Evolutionary conservation across 2,113 vertebrate species (phyloP).

Genomic region (Cynopterus brachyotis): DNA sequence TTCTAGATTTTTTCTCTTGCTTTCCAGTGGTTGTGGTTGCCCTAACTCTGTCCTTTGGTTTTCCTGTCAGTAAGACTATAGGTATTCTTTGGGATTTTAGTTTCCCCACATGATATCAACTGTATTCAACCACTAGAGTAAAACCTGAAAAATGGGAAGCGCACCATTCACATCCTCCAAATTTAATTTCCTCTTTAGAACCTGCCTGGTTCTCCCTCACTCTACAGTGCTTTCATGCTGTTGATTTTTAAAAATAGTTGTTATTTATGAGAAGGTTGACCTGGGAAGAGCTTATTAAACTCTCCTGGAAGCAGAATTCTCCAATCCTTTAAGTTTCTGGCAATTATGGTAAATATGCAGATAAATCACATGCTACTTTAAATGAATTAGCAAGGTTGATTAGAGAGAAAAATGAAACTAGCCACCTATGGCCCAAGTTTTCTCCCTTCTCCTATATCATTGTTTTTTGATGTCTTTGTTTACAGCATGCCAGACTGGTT

Average conservation of each 20-base stretch:
- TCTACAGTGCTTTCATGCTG: neutral
- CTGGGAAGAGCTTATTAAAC: neutral
- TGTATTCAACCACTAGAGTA: neutral
- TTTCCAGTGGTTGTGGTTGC: neutral
- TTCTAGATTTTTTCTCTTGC: neutral
- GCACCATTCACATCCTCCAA: neutral
- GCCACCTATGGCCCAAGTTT: neutral
- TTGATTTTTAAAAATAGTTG: neutral
- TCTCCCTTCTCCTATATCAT: neutral
- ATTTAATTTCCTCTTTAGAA: neutral
- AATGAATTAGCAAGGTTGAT: neutral
- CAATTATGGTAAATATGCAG: neutral
- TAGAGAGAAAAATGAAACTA: neutral
- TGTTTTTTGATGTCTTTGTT: conserved; percentile 61
- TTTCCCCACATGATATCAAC: neutral
- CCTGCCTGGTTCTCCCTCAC: neutral
- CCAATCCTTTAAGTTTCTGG: neutral
- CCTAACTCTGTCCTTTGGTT: neutral
- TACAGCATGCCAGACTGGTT: conserved; percentile 85
- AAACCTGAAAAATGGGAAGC: neutral
- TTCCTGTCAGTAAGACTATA: neutral
- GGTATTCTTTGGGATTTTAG: neutral
- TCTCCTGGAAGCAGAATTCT: neutral
- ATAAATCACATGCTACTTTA: neutral
- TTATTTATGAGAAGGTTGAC: neutral